Conservation (phyloP, 2,797 vertebrate species). For the Kryptolebias ocellatus region DNA sequence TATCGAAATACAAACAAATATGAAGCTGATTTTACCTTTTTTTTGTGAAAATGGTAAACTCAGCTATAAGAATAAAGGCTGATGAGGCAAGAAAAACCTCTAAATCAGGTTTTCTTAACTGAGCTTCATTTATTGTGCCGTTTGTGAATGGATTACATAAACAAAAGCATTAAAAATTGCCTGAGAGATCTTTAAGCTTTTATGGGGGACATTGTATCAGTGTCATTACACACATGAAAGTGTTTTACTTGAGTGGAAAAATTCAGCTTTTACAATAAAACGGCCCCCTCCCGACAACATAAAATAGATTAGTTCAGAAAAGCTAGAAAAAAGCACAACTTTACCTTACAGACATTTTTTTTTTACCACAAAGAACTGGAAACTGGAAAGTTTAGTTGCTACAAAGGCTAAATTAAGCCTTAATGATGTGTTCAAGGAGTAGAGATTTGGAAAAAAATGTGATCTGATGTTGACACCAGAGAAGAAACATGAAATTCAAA, state of each 20-base stretch:
- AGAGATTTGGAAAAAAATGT: neutral
- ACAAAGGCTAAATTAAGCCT: neutral
- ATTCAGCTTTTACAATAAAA: neutral
- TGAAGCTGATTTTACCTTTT: too few relatives aligned
- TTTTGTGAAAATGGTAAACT: neutral
- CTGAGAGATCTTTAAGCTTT: neutral
- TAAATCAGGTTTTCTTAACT: too few relatives aligned
- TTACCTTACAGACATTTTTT: neutral
- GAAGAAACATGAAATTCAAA: neutral
- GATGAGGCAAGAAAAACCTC: neutral
- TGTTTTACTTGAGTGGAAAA: neutral
- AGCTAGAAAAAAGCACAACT: neutral
- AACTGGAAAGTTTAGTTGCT: neutral
- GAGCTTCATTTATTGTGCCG: too few relatives aligned
- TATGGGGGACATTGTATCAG: neutral
- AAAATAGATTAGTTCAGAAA: neutral
- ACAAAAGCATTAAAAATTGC: neutral
- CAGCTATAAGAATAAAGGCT: neutral
- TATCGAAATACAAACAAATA: too few relatives aligned
- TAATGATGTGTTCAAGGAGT: neutral
- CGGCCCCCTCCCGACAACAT: neutral
- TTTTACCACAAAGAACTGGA: neutral
- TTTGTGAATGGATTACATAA: neutral
- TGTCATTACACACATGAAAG: neutral
- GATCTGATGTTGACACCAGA: neutral